These are phyloP conservation scores for Dryobotodes eremita DNA, from an alignment of 2,888 invertebrate species.

Conservation along the genomic window DNA sequence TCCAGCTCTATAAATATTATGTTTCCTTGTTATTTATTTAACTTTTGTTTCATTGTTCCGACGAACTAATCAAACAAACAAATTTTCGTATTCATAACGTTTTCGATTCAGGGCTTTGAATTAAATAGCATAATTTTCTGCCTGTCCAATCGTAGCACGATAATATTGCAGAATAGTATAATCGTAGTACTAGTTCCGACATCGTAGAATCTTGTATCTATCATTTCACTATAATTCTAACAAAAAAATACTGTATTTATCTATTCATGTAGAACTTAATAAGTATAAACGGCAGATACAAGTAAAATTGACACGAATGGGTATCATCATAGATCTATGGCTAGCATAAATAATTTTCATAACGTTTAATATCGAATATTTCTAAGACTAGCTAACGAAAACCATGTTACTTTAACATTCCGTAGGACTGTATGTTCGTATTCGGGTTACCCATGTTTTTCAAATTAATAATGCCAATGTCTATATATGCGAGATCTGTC, in stretches of 20 bases:
- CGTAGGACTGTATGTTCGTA: too few species aligned
- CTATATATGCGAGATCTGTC: background rate
- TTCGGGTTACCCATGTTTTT: too few species aligned
- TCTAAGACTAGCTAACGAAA: too few species aligned
- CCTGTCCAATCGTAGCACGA: background rate
- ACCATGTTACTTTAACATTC: too few species aligned
- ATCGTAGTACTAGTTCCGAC: background rate
- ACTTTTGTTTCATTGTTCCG: constrained; percentile 24
- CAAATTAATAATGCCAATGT: background rate
- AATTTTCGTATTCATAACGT: constrained; percentile 32
- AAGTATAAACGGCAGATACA: too few species aligned
- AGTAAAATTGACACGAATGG: too few species aligned
- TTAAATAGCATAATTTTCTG: constrained; percentile 10
- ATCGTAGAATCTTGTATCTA: background rate
- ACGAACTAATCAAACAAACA: constrained; percentile 8
- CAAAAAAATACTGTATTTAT: background rate
- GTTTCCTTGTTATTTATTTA: constrained; percentile 29
- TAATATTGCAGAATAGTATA: background rate
- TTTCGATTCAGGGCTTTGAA: background rate
- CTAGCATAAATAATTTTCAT: too few species aligned
- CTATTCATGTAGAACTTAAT: too few species aligned
- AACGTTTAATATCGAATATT: too few species aligned
- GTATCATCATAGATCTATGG: too few species aligned
- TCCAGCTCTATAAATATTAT: constrained; percentile 20
- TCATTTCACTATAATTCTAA: background rate